A percentile compares a stretch with the other conserved stretches of the same genome.
These are phyloP conservation scores for Theristus sp. DNA, from an alignment of 2,888 invertebrate species.

Conservation along the genomic window DNA sequence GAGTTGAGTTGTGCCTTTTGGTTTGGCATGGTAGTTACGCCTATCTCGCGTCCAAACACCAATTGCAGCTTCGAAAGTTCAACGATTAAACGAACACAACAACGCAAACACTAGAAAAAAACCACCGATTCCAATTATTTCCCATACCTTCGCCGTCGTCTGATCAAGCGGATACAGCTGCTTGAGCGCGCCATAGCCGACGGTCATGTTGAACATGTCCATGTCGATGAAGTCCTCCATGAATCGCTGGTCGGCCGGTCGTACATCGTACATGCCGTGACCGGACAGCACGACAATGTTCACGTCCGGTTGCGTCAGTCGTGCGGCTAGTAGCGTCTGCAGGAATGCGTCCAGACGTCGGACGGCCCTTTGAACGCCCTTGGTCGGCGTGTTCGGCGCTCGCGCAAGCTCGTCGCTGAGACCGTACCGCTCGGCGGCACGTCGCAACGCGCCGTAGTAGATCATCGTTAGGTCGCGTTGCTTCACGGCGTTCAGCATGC, in stretches of 20 bases:
- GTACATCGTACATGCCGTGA: background rate
- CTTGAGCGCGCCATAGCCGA: slow-evolving; percentile 16
- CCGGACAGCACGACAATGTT: background rate
- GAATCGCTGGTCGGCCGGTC: background rate
- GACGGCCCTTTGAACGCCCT: too few relatives aligned
- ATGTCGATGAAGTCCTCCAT: slow-evolving; percentile 17
- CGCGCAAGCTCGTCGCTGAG: too few relatives aligned
- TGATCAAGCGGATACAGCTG: slow-evolving; percentile 15
- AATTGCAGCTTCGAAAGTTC: too few relatives aligned
- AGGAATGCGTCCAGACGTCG: too few relatives aligned
- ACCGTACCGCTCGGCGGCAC: background rate
- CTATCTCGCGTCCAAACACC: too few relatives aligned
- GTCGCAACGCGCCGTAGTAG: background rate
- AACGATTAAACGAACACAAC: too few relatives aligned
- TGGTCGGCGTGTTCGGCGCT: too few relatives aligned
- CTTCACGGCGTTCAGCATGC: background rate
- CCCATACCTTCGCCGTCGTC: slow-evolving; percentile 10
- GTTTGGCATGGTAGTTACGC: too few relatives aligned
- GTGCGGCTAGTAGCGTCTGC: too few relatives aligned
- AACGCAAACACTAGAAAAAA: too few relatives aligned
- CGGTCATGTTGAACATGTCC: slow-evolving; percentile 13
- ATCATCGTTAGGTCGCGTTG: background rate
- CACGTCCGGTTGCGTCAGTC: background rate
- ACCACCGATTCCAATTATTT: too few relatives aligned
- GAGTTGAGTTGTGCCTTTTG: too few relatives aligned